Conservation (phyloP, 2,797 vertebrate genomes). For the Parauchenoglanis ngamensis region DNA sequence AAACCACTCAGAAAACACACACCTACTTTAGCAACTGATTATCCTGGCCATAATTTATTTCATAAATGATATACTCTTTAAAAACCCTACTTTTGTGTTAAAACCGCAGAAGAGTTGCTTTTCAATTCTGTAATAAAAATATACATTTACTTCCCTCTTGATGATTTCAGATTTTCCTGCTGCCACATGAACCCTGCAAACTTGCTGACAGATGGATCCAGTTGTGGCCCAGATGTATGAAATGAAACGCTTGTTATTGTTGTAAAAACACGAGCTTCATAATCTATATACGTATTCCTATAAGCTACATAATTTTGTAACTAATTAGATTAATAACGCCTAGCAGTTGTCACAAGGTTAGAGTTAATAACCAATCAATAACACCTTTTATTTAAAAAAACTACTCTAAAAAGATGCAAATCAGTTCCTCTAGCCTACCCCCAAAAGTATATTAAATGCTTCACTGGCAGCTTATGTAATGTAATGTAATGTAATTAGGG, state of each 20-base stretch:
- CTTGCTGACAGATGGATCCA: conserved; percentile 3
- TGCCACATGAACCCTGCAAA: not conserved
- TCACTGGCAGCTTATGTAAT: not conserved
- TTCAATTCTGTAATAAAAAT: not conserved
- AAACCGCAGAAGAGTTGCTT: not conserved
- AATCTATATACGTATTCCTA: not conserved
- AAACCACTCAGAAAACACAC: not conserved
- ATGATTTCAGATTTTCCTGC: not conserved
- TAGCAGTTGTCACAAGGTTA: not conserved
- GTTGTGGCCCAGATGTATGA: not conserved
- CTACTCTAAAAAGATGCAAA: too few relatives aligned
- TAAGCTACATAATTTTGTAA: not conserved
- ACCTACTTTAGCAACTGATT: not conserved
- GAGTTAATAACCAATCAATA: not conserved
- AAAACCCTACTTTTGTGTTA: not conserved
- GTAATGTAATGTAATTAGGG: not conserved
- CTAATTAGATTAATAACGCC: not conserved
- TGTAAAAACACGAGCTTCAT: not conserved
- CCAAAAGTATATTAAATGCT: not conserved
- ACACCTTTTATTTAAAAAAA: not conserved
- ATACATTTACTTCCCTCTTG: not conserved
- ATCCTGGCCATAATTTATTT: not conserved
- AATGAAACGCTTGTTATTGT: conserved; percentile 8
- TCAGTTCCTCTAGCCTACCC: not conserved
- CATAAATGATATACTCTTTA: not conserved